These are phyloP conservation scores for Platycheirus albimanus DNA, from an alignment of 2,888 invertebrate genomes.

Conservation along the genomic window DNA sequence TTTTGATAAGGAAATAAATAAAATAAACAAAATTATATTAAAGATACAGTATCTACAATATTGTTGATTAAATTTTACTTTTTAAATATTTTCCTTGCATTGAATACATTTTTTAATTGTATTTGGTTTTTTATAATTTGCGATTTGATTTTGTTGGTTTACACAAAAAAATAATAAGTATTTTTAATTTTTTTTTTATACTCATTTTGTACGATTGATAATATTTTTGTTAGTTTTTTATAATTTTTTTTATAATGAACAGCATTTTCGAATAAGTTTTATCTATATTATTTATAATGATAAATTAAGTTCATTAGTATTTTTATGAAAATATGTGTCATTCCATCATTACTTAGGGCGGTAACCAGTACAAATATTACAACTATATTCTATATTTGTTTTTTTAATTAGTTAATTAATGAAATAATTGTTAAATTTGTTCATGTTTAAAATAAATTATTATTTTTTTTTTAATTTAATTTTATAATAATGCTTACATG, in stretches of 20 bases:
- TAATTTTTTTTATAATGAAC: too few species aligned
- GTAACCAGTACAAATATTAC: constrained; percentile 72
- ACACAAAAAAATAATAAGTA: constrained; percentile 68
- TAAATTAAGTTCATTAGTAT: constrained; percentile 31
- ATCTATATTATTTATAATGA: constrained; percentile 47
- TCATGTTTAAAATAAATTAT: constrained; percentile 47
- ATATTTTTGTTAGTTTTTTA: constrained; percentile 31
- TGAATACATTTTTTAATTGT: constrained; percentile 60
- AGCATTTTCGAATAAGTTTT: constrained; percentile 62
- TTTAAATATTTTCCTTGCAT: constrained; percentile 29
- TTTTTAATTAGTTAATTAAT: too few species aligned
- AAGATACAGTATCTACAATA: constrained; percentile 74
- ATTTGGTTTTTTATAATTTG: too few species aligned
- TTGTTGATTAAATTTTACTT: constrained; percentile 36
- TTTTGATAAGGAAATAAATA: constrained; percentile 39
- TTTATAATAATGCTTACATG: constrained; percentile 70
- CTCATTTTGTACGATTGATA: constrained; percentile 69
- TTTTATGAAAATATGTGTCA: constrained; percentile 72
- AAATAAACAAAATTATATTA: constrained; percentile 53
- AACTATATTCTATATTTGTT: constrained; percentile 49
- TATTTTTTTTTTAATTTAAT: constrained; percentile 38
- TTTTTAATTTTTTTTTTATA: constrained; percentile 46
- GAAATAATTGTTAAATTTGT: constrained; percentile 54
- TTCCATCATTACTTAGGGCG: constrained; percentile 68
- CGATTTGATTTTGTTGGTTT: constrained; percentile 62